Evolutionary conservation across 2,113 vertebrate species (phyloP), one percentile per base, ranked within the genome.

Genomic region (Triplophysa dalaica): DNA sequence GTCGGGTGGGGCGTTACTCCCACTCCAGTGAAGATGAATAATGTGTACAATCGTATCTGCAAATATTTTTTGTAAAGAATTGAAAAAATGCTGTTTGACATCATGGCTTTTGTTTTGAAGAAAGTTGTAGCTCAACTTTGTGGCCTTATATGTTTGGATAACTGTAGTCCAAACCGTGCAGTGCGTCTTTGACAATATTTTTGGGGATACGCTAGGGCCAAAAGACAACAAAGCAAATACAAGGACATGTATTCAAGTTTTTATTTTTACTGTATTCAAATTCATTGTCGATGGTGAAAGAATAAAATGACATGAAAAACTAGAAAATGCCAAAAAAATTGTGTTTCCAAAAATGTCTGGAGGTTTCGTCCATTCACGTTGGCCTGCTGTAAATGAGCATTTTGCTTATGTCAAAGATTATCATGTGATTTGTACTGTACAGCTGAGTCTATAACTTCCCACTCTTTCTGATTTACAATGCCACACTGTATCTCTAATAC

Each of bases 61-160:
- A 76, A 84, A 50, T 85, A 81, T 87, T 89, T 24, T 90, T 87
- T 87, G 74, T 89, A 85, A 58, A 82, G 62, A 83, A 74, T 62
- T 61, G 8, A 52, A 33, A 81, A 58, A 56, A 41, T 78, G 24
- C 82, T 17, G 64, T 64, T 33, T 77, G 79, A 68, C 22, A 21
- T 81, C 80, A 72, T 70, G 14, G 21, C 84, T 86, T 79, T 78
- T 66, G 76, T 86, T 79, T 78, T 62, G 76, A 54, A 75, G 75
- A 72, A 52, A 7, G 11, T 24, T 87, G 84, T 86, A 85, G 82
- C 81, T 86, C 66, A 60, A 87, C 87, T 85, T 77, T 86, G 90
- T 92, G 89, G 91, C 92, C 91, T 92, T 92, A 90, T 85, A 72
- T 83, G 81, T 82, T 77, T 76, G 56, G 78, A 65, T 69, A 70